Evolutionary conservation across 2,888 invertebrate species (phyloP).

Genomic region (Tenthredo amoena): DNA sequence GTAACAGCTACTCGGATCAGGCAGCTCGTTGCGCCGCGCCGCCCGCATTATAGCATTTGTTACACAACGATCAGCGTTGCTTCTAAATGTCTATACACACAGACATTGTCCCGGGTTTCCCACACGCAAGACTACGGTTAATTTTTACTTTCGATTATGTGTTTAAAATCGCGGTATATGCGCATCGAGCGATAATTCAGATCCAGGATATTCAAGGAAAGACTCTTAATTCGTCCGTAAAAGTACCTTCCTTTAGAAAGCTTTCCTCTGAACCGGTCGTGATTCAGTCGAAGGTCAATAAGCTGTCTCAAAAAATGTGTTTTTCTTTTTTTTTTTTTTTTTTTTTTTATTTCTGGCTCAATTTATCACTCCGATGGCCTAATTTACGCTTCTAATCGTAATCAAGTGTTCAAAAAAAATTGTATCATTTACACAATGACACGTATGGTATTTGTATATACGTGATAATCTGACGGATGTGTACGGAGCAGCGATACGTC

Average conservation of each 20-base stretch:
- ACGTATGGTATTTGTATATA: background rate
- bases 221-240: background rate
- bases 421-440: slow-evolving; percentile 3
- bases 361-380: slow-evolving; percentile 46
- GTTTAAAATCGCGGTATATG: background rate
- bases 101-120: background rate
- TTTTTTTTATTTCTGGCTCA: background rate
- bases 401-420: background rate
- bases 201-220: background rate
- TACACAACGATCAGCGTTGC: slow-evolving; percentile 25
- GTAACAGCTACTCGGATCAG: slow-evolving; percentile 26
- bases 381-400: slow-evolving; percentile 28
- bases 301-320: background rate
- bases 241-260: background rate
- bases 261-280: background rate
- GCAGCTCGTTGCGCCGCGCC: slow-evolving; percentile 4
- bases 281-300: slow-evolving; percentile 36
- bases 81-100: slow-evolving; percentile 34
- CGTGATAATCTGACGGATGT: slow-evolving; percentile 19
- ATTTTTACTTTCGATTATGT: background rate
- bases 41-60: slow-evolving; percentile 41
- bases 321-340: background rate
- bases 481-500: slow-evolving; percentile 31
- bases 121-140: background rate
- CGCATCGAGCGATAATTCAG: background rate